phyloP scores from a whole-genome alignment of 2,888 invertebrate species.

The Quadroppia sp. region DNA sequence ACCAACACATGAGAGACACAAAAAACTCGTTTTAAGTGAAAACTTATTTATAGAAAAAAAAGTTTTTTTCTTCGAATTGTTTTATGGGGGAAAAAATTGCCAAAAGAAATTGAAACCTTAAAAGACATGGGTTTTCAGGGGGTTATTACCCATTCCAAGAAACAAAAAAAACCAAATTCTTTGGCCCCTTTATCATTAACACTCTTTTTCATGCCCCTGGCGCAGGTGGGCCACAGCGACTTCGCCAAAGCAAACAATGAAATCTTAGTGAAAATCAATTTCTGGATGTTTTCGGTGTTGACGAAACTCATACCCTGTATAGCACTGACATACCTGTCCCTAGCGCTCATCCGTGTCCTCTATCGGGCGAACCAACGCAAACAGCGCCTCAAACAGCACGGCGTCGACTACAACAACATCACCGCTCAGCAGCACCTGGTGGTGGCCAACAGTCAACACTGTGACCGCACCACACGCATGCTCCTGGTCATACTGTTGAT shows the following conservation, averaged over 20 bases:
- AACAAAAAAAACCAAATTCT: too few species aligned
- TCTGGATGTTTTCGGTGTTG: constrained; percentile 87
- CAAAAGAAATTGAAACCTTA: too few species aligned
- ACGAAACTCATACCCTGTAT: constrained; percentile 87
- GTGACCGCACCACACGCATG: constrained; percentile 82
- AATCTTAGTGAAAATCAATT: constrained; percentile 61
- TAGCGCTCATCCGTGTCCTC: constrained; percentile 51
- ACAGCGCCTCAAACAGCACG: constrained; percentile 28
- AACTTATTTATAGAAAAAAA: too few species aligned
- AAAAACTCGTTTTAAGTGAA: too few species aligned
- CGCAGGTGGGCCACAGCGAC: constrained; percentile 64
- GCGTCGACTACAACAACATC: constrained; percentile 11
- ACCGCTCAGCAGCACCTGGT: neutral
- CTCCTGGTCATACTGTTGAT: constrained; percentile 75
- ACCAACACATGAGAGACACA: too few species aligned
- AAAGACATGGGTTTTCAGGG: too few species aligned
- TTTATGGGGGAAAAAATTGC: too few species aligned
- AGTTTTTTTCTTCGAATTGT: too few species aligned
- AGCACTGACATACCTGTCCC: constrained; percentile 66
- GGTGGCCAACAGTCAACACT: constrained; percentile 40
- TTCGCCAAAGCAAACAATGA: constrained; percentile 59
- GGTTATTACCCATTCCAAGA: too few species aligned
- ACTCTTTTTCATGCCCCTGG: too few species aligned
- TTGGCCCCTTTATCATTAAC: too few species aligned
- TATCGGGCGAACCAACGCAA: constrained; percentile 40